These are phyloP conservation scores for Aleiodes alternator DNA, from an alignment of 2,888 invertebrate genomes.

Conservation along the genomic window DNA sequence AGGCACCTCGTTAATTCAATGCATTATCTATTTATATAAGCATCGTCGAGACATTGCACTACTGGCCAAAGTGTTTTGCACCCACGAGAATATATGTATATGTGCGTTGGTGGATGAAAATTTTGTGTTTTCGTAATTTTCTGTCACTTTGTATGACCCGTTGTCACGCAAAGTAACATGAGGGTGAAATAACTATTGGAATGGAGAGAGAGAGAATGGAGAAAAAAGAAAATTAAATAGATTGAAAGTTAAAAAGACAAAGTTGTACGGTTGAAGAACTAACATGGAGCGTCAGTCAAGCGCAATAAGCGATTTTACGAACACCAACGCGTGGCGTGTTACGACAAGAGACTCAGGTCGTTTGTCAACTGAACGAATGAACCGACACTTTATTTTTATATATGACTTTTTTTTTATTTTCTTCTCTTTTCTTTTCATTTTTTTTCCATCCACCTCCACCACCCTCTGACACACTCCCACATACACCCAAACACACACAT, in stretches of 20 bases:
- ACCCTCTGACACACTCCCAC: not conserved
- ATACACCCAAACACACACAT: not conserved
- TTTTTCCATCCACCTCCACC: slow-evolving; percentile 25
- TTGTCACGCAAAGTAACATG: not conserved
- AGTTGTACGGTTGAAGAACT: slow-evolving; percentile 35
- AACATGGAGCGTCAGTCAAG: slow-evolving; percentile 22
- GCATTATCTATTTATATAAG: slow-evolving; percentile 69
- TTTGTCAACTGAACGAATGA: slow-evolving; percentile 60
- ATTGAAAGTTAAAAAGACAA: slow-evolving; percentile 46
- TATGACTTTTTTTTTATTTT: slow-evolving; percentile 2
- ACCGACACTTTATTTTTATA: slow-evolving; percentile 47
- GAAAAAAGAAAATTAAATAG: slow-evolving; percentile 28
- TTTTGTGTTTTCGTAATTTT: slow-evolving; percentile 19
- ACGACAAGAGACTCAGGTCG: slow-evolving; percentile 57
- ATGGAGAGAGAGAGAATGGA: not conserved
- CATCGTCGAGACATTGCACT: slow-evolving; percentile 49
- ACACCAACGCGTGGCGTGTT: slow-evolving; percentile 46
- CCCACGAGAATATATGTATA: slow-evolving; percentile 19
- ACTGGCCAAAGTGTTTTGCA: slow-evolving; percentile 30
- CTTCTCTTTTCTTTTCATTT: slow-evolving; percentile 31
- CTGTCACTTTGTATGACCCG: slow-evolving; percentile 14
- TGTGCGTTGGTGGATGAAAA: slow-evolving; percentile 9
- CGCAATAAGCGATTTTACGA: slow-evolving; percentile 29
- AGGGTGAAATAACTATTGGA: too few relatives aligned
- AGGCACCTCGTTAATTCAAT: slow-evolving; percentile 62